Base-by-base conservation (phyloP, 2,888 invertebrate genomes). In the Plebejus melissa region DNA sequence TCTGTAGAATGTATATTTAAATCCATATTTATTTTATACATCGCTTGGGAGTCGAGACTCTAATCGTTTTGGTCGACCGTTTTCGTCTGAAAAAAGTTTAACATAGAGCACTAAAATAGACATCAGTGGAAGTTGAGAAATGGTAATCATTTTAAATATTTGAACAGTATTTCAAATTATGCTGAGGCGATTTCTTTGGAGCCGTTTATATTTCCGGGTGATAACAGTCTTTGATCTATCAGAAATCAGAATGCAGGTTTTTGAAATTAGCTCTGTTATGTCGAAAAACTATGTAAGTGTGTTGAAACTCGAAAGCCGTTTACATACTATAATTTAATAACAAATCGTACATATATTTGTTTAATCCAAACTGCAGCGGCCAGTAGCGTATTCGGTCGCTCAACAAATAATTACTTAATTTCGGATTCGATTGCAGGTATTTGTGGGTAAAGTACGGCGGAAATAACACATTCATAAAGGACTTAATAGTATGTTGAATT, bases 111-210 rank as follows among this genome's bases (percentile, higher is more conserved):
- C 65, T 65, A 65, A 65, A 65, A 65, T 65, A 36, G 65, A 65
- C 13, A 5, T 65, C 65, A 16, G 32, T 65, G 65, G 65, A 65
- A 65, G 65, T 65, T 36, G 36, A 65, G 65, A 65, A 65, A 65
- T 32, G 65, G 32, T 32, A 13, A 32, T 32, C 13, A 36, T 65
- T 65, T 65, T 65, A 36, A 65, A 36, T 65, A 32, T 65, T 65
- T 65, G 32, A 65, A 22, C 22, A 22, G 22, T 22, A 22, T 22
- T 22, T 22, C 22, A 65, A 65, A 32, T 65, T 65, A 13, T 13
- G 13, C 13, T 32, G 32, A 36, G 32, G 4, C n/a, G 7, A 60
- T 22, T 65, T 65, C 11, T 11, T 36, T 36, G 5, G 11, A 36
- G 32, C 65, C 32, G 32, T 32, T 65, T 65, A 65, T 36, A 16